Percentiles rank a stretch among this genome's conserved stretches.
phyloP scores from a whole-genome alignment of 2,797 vertebrate species.

The Pseudochaenichthys georgianus region DNA sequence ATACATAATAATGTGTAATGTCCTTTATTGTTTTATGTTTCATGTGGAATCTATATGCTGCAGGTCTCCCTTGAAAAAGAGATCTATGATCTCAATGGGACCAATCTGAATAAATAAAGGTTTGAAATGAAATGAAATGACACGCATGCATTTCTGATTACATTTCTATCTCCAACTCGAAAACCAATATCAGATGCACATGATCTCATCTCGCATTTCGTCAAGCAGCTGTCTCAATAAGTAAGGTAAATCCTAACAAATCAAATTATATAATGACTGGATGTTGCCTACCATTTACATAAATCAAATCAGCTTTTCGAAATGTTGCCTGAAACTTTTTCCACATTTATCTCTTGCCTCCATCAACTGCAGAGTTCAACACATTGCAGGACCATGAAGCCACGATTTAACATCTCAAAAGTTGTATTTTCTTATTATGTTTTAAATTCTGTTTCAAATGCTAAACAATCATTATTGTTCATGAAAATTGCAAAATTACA shows the following conservation, averaged over 20 bases:
- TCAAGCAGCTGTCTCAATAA: constrained; percentile 50
- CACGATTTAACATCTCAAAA: background rate
- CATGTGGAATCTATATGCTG: too few species aligned
- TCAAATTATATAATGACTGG: constrained; percentile 57
- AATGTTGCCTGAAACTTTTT: constrained; percentile 56
- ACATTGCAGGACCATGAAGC: background rate
- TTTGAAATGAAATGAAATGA: too few species aligned
- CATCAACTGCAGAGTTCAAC: constrained; percentile 26
- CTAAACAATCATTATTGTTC: background rate
- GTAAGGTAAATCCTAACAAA: constrained; percentile 69
- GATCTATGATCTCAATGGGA: too few species aligned
- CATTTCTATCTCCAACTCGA: constrained; percentile 51
- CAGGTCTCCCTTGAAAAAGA: too few species aligned
- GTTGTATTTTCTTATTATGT: background rate
- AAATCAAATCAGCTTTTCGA: constrained; percentile 55
- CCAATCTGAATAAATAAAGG: too few species aligned
- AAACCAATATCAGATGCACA: constrained; percentile 63
- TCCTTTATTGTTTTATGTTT: too few species aligned
- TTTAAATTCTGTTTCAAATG: background rate
- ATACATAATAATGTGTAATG: too few species aligned
- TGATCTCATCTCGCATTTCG: constrained; percentile 58
- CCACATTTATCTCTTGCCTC: constrained; percentile 54
- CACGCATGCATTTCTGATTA: constrained; percentile 43
- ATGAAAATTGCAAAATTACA: background rate
- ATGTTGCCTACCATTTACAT: constrained; percentile 63